These are phyloP conservation scores for Pandemis corylana DNA, from an alignment of 2,888 invertebrate species.

Conservation along the genomic window DNA sequence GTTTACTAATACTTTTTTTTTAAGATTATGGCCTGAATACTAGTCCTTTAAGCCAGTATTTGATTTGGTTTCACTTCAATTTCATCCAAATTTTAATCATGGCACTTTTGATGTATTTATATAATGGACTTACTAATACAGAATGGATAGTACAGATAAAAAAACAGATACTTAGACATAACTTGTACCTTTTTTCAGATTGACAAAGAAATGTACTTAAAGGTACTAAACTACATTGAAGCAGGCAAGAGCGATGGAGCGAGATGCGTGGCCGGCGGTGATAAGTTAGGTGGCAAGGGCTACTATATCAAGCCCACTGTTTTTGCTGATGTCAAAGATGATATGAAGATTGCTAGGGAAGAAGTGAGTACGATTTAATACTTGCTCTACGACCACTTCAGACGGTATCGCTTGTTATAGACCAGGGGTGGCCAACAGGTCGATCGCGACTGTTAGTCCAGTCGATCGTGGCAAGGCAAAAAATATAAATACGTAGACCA, in stretches of 20 bases:
- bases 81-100: too few relatives aligned
- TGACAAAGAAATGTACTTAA: slow-evolving; percentile 90
- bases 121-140: not conserved
- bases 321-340: slow-evolving; percentile 90
- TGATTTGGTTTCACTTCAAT: too few relatives aligned
- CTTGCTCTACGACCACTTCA: too few relatives aligned
- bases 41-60: too few relatives aligned
- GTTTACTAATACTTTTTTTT: not conserved
- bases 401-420: too few relatives aligned
- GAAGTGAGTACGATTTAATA: slow-evolving; percentile 82
- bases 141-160: not conserved
- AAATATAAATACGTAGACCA: too few relatives aligned
- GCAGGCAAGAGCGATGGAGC: slow-evolving; percentile 93
- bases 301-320: slow-evolving; percentile 93
- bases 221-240: slow-evolving; percentile 90
- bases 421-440: too few relatives aligned
- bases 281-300: slow-evolving; percentile 87
- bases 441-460: too few relatives aligned
- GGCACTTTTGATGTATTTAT: too few relatives aligned
- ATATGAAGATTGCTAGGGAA: slow-evolving; percentile 91
- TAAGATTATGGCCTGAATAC: too few relatives aligned
- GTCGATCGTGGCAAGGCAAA: too few relatives aligned
- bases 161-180: not conserved
- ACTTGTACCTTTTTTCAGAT: slow-evolving; percentile 74
- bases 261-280: slow-evolving; percentile 91